A percentile compares a stretch with the other conserved stretches of the same genome.
Conservation (phyloP, 2,888 invertebrate species). For the Ypsolopha scabrella region DNA sequence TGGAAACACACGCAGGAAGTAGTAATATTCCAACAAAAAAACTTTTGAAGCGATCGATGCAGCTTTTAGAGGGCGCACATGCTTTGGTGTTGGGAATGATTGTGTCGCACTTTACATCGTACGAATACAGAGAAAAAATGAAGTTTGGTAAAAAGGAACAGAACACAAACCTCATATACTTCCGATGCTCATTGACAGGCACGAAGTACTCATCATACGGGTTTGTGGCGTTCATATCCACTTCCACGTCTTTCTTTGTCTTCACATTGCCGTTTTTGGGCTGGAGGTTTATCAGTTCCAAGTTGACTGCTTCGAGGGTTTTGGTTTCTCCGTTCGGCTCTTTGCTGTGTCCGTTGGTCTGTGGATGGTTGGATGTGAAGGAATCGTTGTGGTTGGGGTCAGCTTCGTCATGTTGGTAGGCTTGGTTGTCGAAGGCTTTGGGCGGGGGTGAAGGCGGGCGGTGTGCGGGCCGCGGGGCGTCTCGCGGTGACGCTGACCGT, state of each 20-base stretch:
- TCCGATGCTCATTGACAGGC: slow-evolving; percentile 86
- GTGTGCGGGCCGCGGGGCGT: slow-evolving; percentile 58
- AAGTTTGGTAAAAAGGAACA: no score
- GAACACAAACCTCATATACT: slow-evolving; percentile 80
- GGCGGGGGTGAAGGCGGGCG: slow-evolving; percentile 45
- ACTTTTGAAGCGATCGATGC: no score
- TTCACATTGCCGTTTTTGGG: slow-evolving; percentile 69
- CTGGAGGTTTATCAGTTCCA: slow-evolving; percentile 82
- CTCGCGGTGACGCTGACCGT: slow-evolving; percentile 64
- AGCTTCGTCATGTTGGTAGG: slow-evolving; percentile 50
- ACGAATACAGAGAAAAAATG: no score
- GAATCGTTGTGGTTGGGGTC: slow-evolving; percentile 64
- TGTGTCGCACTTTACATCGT: no score
- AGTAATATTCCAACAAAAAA: no score
- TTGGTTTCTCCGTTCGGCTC: slow-evolving; percentile 57
- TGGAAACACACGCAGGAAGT: no score
- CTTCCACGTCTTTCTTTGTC: slow-evolving; percentile 75
- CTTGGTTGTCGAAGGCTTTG: slow-evolving; percentile 56
- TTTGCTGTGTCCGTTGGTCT: slow-evolving; percentile 50
- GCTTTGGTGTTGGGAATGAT: no score
- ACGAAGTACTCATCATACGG: slow-evolving; percentile 89
- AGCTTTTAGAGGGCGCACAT: no score
- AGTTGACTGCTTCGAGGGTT: slow-evolving; percentile 78
- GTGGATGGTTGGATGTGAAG: slow-evolving; percentile 47
- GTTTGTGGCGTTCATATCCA: slow-evolving; percentile 74